A percentile compares a stretch with the other conserved stretches of the same genome.
Conservation (phyloP, 2,113 vertebrate genomes). For the Chionis minor region DNA sequence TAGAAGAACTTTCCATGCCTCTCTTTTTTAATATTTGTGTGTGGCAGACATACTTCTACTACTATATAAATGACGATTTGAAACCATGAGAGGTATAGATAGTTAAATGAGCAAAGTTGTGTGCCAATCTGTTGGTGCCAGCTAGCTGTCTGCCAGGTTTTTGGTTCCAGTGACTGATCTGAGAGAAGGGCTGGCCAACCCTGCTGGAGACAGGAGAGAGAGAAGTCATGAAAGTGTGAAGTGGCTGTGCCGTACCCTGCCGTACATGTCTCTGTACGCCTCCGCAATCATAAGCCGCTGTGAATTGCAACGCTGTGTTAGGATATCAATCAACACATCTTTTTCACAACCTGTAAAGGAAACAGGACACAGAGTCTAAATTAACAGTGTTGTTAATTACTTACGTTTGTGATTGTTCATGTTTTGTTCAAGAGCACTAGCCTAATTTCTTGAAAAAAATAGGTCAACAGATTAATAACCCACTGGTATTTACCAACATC, state of each 20-base stretch:
- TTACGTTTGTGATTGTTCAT: neutral
- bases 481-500: neutral
- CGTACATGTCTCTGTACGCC: constrained; percentile 67
- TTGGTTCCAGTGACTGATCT: neutral
- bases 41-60: neutral
- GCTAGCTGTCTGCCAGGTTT: neutral
- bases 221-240: neutral
- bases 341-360: constrained; percentile 76
- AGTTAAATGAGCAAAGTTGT: neutral
- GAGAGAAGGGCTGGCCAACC: neutral
- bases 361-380: neutral
- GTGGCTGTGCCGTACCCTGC: constrained; percentile 60
- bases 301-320: constrained; percentile 75
- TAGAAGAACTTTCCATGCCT: neutral
- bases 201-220: neutral
- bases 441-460: neutral
- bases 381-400: neutral
- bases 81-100: neutral
- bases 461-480: neutral
- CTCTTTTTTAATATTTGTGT: neutral
- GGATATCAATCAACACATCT: constrained; percentile 75
- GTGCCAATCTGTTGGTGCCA: neutral
- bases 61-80: neutral
- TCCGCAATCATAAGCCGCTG: constrained; percentile 74
- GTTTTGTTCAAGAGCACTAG: neutral